Evolutionary conservation across 2,113 vertebrate genomes (phyloP).

Genomic region (Proteles cristata): DNA sequence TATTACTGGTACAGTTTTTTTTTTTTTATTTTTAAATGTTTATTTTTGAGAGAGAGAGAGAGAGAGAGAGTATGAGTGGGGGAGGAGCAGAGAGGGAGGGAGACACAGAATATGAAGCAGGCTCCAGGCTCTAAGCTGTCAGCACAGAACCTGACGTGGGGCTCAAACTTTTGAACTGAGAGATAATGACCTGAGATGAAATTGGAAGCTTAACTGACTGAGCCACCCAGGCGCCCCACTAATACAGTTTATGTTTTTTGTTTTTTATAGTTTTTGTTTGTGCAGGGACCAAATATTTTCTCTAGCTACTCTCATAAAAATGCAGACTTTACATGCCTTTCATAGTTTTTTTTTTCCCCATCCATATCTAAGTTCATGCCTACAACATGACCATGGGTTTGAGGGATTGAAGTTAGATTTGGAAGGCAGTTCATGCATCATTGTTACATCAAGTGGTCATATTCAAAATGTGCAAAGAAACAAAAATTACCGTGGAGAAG

Average conservation of each 20-base stretch:
- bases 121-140: too few relatives aligned
- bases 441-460: background rate
- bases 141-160: too few relatives aligned
- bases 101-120: too few relatives aligned
- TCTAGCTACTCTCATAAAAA: slow-evolving; percentile 60
- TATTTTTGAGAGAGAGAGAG: too few relatives aligned
- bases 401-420: background rate
- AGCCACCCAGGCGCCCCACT: too few relatives aligned
- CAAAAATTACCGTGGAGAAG: background rate
- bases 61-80: too few relatives aligned
- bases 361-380: background rate
- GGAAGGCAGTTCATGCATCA: background rate
- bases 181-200: too few relatives aligned
- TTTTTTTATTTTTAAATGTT: too few relatives aligned
- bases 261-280: background rate
- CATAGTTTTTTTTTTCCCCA: background rate
- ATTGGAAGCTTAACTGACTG: too few relatives aligned
- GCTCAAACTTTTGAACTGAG: too few relatives aligned
- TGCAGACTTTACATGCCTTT: background rate
- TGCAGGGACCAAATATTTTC: slow-evolving; percentile 54
- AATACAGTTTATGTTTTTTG: too few relatives aligned
- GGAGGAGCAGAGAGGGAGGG: too few relatives aligned
- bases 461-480: slow-evolving; percentile 33
- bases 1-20: background rate
- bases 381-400: background rate